Evolutionary conservation across 2,888 invertebrate species (phyloP), one percentile per base, ranked within the genome.

Genomic region (Netelia virgata): DNA sequence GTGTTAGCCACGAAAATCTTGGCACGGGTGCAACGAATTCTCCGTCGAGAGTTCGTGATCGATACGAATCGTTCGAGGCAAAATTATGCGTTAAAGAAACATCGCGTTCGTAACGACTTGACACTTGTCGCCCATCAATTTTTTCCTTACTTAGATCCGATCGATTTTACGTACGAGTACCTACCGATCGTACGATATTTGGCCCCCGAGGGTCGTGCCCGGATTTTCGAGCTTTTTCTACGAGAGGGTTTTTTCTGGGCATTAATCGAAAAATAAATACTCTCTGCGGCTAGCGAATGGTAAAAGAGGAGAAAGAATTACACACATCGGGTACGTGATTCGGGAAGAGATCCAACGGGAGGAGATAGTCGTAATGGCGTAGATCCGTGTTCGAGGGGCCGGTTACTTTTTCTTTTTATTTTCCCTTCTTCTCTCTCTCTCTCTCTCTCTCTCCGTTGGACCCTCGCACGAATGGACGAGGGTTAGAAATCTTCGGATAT

Each of bases 201-300:
- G 6, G 36, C 36, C 36, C 36, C 36, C 36, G 36, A 36, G 43
- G 23, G 41, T 66, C 20, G 57, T 20, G 36, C 6, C 36, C 36
- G 36, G 6, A 36, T 36, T 6, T 36, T 6, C 36, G 36, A 36
- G 36, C 5, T 36, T 36, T 36, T 36, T 36, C 9, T 28, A n/a
- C n/a, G 23, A 1, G 16, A 69, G 11, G 18, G n/a, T n/a, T 6
- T 14, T 16, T 64, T 41, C 66, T 41, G 23, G 41, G 68, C 75
- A 82, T 82, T 76, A 66, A 82, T 57, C 75, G 82, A 76, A 47
- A 59, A 76, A 76, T 76, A 76, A 76, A 70, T 76, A 82, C 64
- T 76, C 76, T 11, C 76, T 10, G 20, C 75, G 55, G 76, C 28
- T 5, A 23, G 41, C 41, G 47, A 57, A 55, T 3, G 14, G 70